phyloP scores from a whole-genome alignment of 2,113 vertebrate genomes.

The Cynocephalus volans region DNA sequence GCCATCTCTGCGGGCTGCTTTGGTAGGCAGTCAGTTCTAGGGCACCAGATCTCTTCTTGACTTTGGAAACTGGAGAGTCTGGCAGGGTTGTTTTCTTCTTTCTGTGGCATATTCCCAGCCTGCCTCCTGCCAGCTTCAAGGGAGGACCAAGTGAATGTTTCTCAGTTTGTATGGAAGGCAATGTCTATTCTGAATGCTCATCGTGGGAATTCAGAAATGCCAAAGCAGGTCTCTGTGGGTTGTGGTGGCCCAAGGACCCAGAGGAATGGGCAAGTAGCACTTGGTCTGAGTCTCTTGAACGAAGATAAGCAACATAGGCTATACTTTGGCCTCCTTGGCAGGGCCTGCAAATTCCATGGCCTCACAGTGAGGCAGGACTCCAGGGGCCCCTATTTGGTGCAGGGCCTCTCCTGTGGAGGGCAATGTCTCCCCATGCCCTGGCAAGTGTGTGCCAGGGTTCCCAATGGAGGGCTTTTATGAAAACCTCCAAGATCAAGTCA shows the following conservation, averaged over 20 bases:
- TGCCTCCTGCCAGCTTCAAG: conserved; percentile 41
- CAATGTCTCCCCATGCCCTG: background rate
- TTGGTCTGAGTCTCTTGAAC: background rate
- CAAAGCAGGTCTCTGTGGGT: fast-evolving
- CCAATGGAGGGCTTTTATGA: background rate
- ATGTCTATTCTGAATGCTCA: background rate
- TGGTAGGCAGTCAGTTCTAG: background rate
- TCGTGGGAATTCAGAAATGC: background rate
- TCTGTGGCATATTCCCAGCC: conserved; percentile 66
- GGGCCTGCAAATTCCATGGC: background rate
- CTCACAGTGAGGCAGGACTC: background rate
- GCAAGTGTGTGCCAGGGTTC: no score
- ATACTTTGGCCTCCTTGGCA: background rate
- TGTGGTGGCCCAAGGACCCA: fast-evolving
- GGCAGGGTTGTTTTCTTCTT: conserved; percentile 53
- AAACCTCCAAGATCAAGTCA: background rate
- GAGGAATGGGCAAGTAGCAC: fast-evolving
- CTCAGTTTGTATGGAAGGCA: background rate
- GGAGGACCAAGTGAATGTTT: conserved; percentile 34
- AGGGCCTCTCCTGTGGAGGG: background rate
- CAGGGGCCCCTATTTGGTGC: background rate
- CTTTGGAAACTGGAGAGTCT: conserved; percentile 67
- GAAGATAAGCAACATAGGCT: background rate
- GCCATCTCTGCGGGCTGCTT: background rate
- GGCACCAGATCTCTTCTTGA: conserved; percentile 55